Conservation (phyloP, 2,113 vertebrate genomes). For the Coptodon bakossiorum region DNA sequence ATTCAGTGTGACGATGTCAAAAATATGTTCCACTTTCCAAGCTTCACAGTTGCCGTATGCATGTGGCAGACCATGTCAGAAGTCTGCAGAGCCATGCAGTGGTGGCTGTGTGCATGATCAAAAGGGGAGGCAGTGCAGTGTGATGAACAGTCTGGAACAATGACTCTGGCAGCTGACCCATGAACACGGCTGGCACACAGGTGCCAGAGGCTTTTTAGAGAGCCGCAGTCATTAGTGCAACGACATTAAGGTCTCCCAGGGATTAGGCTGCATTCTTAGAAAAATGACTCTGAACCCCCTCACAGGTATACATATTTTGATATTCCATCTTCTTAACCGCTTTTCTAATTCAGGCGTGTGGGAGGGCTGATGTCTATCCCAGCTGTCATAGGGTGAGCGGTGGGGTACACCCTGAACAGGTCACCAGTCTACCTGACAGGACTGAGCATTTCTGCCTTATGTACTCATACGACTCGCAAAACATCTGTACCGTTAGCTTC, state of each 20-base stretch:
- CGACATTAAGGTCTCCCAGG: neutral
- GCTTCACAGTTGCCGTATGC: neutral
- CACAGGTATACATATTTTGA: too few species aligned
- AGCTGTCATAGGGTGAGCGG: fast-evolving
- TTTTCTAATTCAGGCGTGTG: neutral
- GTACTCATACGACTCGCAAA: neutral
- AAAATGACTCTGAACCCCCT: neutral
- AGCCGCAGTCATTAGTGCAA: neutral
- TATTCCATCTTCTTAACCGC: neutral
- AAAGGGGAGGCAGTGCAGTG: neutral
- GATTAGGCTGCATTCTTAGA: neutral
- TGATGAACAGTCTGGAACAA: neutral
- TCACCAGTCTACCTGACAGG: neutral
- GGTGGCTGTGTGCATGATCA: neutral
- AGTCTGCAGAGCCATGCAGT: neutral
- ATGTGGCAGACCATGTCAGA: neutral
- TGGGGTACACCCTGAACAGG: neutral
- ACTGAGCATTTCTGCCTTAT: fast-evolving
- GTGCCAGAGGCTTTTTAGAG: neutral
- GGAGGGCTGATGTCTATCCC: neutral
- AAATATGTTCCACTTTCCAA: neutral
- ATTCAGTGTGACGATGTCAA: neutral
- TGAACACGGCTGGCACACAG: neutral
- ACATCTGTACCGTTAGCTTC: neutral
- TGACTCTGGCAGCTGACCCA: neutral